Percentiles rank a stretch among this genome's conserved stretches.
These are phyloP conservation scores for Laothoe populi DNA, from an alignment of 2,888 invertebrate species.

Conservation along the genomic window DNA sequence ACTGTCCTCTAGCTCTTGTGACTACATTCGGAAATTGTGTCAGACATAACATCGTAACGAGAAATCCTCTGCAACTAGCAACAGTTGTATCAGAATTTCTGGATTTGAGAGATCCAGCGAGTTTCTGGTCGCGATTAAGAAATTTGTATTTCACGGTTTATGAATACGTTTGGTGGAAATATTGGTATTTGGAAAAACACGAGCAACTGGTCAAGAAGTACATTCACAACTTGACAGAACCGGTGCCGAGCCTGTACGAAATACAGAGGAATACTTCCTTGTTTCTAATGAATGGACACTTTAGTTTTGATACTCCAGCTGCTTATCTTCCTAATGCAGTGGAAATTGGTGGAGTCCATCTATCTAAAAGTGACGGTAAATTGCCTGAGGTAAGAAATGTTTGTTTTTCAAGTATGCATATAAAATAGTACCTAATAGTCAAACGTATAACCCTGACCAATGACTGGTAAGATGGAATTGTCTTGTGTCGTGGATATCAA, in stretches of 20 bases:
- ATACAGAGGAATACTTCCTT: slow-evolving; percentile 70
- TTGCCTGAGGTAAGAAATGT: slow-evolving; percentile 61
- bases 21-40: slow-evolving; percentile 76
- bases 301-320: slow-evolving; percentile 71
- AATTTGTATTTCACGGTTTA: slow-evolving; percentile 76
- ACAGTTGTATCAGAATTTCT: slow-evolving; percentile 69
- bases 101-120: slow-evolving; percentile 74
- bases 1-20: slow-evolving; percentile 66
- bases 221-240: slow-evolving; percentile 60
- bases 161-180: slow-evolving; percentile 71
- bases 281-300: slow-evolving; percentile 79
- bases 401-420: too few relatives aligned
- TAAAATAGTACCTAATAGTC: too few relatives aligned
- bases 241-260: slow-evolving; percentile 68
- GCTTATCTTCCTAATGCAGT: slow-evolving; percentile 83
- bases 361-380: slow-evolving; percentile 56
- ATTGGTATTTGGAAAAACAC: slow-evolving; percentile 67
- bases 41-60: slow-evolving; percentile 64
- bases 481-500: too few relatives aligned
- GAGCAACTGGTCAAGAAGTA: slow-evolving; percentile 66
- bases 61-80: slow-evolving; percentile 72
- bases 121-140: slow-evolving; percentile 76
- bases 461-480: too few relatives aligned
- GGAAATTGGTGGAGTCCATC: slow-evolving; percentile 85
- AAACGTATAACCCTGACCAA: too few relatives aligned